Base-by-base conservation (phyloP, 2,113 vertebrate genomes). In the Dromaius novaehollandiae region DNA sequence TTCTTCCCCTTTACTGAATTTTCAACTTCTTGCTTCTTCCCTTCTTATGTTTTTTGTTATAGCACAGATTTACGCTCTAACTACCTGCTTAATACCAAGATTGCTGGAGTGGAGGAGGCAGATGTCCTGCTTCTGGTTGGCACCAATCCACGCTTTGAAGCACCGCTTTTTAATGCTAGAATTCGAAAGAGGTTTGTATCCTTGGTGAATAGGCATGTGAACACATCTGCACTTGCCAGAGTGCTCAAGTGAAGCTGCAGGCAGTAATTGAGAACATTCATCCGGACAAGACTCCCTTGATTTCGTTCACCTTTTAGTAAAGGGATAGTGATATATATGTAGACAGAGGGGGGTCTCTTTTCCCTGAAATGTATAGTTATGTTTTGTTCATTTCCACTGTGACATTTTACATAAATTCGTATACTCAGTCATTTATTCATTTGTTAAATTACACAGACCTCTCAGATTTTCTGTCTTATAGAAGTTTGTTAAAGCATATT, bases 131-230 rank as follows among this genome's bases (percentile, higher is more conserved):
- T 99, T 88, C 97, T 99, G 73, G 86, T 99, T 69, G 99, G 99
- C 96, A 99, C 99, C 56, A 99, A 99, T 98, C 99, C 99, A 71
- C 99, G 99, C 82, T 99, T 99, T 77, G 99, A 99, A 94, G 99
- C 99, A 34, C 99, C 99, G 0, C 98, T 99, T 38, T 99, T 99
- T 97, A 99, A 99, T 81, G 98, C 99, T 84, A 98, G 99, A 90
- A 98, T 99, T 97, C 98, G 99, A 82, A 99, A 99, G 97, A 99
- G 99, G 99, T 99, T 95, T 30, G 97, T 97, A 88, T 90, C 71
- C 73, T 86, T 63, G 44, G 63, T 40, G 75, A 82, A 53, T 84
- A 76, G 66, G 69, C n/a, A 38, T 51, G 16, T 42, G 73, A 26
- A 64, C 80, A 68, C 51, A 56, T 61, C 64, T 90, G 73, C 80